These are phyloP conservation scores for Anoplius nigerrimus DNA, from an alignment of 2,888 invertebrate genomes.

Conservation along the genomic window DNA sequence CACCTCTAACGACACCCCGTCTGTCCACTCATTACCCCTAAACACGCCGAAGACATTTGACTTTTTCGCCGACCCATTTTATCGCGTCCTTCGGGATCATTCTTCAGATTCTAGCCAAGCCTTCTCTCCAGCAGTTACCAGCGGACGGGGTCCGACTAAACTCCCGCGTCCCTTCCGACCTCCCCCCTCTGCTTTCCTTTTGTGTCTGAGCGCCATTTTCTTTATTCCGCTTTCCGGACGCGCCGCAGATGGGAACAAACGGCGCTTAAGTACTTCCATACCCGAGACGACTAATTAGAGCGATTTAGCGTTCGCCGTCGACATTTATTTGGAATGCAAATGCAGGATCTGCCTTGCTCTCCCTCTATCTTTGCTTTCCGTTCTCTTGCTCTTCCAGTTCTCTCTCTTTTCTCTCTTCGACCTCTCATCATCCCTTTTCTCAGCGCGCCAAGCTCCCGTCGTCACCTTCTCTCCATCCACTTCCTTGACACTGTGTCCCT, in stretches of 20 bases:
- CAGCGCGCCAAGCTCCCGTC: background rate
- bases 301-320: slow-evolving; percentile 55
- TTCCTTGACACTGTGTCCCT: background rate
- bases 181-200: slow-evolving; percentile 8
- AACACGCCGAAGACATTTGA: too few relatives aligned
- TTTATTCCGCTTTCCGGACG: slow-evolving; percentile 41
- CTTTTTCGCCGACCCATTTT: too few relatives aligned
- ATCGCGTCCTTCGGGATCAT: too few relatives aligned
- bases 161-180: too few relatives aligned
- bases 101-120: too few relatives aligned
- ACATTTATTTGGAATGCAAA: slow-evolving; percentile 60
- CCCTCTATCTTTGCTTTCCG: slow-evolving; percentile 9
- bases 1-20: too few relatives aligned
- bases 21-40: too few relatives aligned
- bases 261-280: slow-evolving; percentile 56
- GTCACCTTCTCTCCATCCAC: too few relatives aligned
- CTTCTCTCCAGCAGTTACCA: too few relatives aligned
- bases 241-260: slow-evolving; percentile 46
- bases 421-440: background rate
- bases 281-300: slow-evolving; percentile 56
- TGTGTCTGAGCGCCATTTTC: slow-evolving; percentile 37
- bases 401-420: slow-evolving; percentile 9
- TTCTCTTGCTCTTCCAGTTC: slow-evolving; percentile 11
- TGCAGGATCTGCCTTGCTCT: slow-evolving; percentile 35
- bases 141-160: too few relatives aligned